phyloP scores from a whole-genome alignment of 2,797 vertebrate genomes.

The Babyrousa celebensis region DNA sequence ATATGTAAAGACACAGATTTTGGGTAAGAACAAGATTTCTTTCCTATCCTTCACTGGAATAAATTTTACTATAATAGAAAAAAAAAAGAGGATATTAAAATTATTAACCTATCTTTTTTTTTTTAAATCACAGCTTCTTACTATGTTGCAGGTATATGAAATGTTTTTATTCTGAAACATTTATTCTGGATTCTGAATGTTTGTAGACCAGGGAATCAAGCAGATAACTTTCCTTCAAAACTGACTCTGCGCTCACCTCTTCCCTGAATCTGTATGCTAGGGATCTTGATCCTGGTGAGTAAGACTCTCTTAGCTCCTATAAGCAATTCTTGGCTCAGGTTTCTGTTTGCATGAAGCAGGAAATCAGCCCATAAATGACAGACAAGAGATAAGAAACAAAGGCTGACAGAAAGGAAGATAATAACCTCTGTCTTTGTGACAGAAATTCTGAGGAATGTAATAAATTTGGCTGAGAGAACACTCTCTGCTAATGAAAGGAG shows the following conservation, averaged over 20 bases:
- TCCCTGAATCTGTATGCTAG: conserved; percentile 52
- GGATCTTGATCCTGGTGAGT: conserved; percentile 43
- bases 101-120: not conserved
- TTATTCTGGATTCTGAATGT: not conserved
- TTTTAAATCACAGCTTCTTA: conserved; percentile 15
- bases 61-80: not conserved
- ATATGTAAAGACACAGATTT: not conserved
- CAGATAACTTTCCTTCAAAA: not conserved
- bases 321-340: conserved; percentile 57
- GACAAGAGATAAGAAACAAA: conserved; percentile 35
- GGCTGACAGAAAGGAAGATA: not conserved
- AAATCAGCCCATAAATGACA: conserved; percentile 55
- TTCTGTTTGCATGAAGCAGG: conserved; percentile 47
- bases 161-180: not conserved
- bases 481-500: not conserved
- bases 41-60: not conserved
- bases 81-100: conserved; percentile 52
- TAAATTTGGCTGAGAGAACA: not conserved
- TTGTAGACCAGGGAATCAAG: not conserved
- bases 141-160: not conserved
- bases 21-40: not conserved
- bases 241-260: not conserved
- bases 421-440: not conserved
- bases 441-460: conserved; percentile 15
- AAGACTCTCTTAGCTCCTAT: not conserved